Evolutionary conservation across 2,113 vertebrate genomes (phyloP), one percentile per base, ranked within the genome.

Genomic region (Cavia aperea): DNA sequence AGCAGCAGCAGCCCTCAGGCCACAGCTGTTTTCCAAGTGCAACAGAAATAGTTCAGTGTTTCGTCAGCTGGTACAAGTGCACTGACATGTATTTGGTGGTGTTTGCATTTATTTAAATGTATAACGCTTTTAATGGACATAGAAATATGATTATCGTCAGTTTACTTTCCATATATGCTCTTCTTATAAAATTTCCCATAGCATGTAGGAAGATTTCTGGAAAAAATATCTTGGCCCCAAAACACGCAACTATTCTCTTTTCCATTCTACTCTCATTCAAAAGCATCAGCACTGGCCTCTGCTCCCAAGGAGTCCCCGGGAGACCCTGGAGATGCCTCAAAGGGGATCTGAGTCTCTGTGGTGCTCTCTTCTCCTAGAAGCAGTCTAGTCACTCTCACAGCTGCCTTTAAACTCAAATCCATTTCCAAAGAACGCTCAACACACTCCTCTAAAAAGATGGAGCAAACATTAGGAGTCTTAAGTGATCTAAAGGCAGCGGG

Each of bases 391-490:
- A 56, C 46, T 70, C 24, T 49, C 86, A 81, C 6, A 72, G 54
- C 51, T 49, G 49, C n/a, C 49, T 79, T 26, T 4, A 88, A 77
- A 91, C 46, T 92, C n/a, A 2, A 18, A 15, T 73, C 88, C 73
- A 89, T 36, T 66, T 91, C 88, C 66, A 73, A 78, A 68, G 51
- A 85, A 87, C 15, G 21, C 54, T 88, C 33, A 31, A 36, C 39
- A 66, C 24, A 12, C 31, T 72, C 15, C 86, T 81, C 24, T 75
- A 54, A 88, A 79, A 88, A 83, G 36, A 91, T 54, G 5, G 90
- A 94, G 88, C 58, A 31, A 83, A 87, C 92, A 77, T 83, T 89
- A 91, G 51, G 91, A 83, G 33, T 95, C 89, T 89, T 70, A 93
- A 86, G 81, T 82, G 70, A 90, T 94, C 90, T 46, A 95, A 96